Base-by-base conservation (phyloP, 2,113 vertebrate genomes). In the Callionymus lyra region DNA sequence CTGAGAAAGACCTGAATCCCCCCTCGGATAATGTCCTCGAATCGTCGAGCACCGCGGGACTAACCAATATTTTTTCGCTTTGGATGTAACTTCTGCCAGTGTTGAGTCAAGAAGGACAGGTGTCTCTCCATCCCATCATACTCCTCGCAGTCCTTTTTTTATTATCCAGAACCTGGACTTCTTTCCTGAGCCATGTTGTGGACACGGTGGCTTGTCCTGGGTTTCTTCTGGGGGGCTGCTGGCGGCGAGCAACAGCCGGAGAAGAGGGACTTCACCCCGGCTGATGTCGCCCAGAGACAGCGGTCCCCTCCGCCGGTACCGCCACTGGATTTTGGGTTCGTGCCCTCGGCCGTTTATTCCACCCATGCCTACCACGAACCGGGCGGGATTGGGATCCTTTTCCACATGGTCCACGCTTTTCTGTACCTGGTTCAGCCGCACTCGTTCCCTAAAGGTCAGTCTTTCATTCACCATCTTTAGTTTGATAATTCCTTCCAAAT, bases 371-470 rank as follows among this genome's bases (percentile, higher is more conserved):
- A 87, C 65, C 81, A 88, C 13, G 83, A 90, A 35, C 84, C 90
- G 0, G 91, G 90, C 27, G 42, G 83, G 53, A 68, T 92, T 1
- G 84, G 85, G 9, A 18, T 84, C 50, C 84, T 98, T 46, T 97
- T 92, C 75, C 83, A 84, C 40, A 56, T 92, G 68, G 93, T 93
- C 19, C 86, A 87, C 9, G 50, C 77, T 12, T 97, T 93, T 43
- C 84, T 98, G n/a, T 77, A 84, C 40, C 59, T 89, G 12, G 81
- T 97, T 31, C 93, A 97, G 50, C 95, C 95, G 1, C 77, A 88
- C 55, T 43, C 72, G 42, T 96, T 94, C 43, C 95, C 95, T 2
- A 84, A 86, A 86, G 94, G 95, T 97, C 81, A 87, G 91, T 41
- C 27, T 36, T n/a, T 9, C 5, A 6, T 12, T 27, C 16, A 6